These are phyloP conservation scores for Hystrix cristata DNA, from an alignment of 2,113 vertebrate species.

Conservation along the genomic window DNA sequence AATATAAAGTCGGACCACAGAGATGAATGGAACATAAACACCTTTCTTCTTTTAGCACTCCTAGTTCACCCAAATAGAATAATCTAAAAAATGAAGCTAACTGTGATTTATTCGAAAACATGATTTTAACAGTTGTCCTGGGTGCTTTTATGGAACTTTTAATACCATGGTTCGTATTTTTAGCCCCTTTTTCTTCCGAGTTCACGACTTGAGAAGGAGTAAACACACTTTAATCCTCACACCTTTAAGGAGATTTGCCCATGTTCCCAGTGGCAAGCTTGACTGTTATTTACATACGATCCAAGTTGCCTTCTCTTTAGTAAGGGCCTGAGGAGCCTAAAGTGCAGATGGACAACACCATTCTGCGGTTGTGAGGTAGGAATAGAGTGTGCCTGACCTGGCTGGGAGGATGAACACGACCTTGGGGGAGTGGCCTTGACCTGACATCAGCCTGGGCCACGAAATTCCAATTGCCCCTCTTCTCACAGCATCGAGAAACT, in stretches of 20 bases:
- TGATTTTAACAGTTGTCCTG: background rate
- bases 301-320: background rate
- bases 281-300: background rate
- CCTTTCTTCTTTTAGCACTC: background rate
- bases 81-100: conserved; percentile 7
- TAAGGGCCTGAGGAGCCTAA: background rate
- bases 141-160: background rate
- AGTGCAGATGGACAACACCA: background rate
- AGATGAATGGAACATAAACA: background rate
- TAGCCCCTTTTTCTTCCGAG: background rate
- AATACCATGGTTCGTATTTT: background rate
- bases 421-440: no score
- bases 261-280: background rate
- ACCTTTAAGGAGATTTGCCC: conserved; percentile 40
- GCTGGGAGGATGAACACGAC: no score
- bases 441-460: no score
- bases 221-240: background rate
- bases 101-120: background rate
- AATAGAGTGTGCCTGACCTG: no score
- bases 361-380: no score
- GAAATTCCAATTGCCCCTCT: no score
- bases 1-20: background rate
- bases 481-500: no score
- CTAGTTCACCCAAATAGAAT: conserved; percentile 25
- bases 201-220: background rate